Evolutionary conservation across 2,113 vertebrate genomes (phyloP).

Genomic region (Cheirogaleus medius): DNA sequence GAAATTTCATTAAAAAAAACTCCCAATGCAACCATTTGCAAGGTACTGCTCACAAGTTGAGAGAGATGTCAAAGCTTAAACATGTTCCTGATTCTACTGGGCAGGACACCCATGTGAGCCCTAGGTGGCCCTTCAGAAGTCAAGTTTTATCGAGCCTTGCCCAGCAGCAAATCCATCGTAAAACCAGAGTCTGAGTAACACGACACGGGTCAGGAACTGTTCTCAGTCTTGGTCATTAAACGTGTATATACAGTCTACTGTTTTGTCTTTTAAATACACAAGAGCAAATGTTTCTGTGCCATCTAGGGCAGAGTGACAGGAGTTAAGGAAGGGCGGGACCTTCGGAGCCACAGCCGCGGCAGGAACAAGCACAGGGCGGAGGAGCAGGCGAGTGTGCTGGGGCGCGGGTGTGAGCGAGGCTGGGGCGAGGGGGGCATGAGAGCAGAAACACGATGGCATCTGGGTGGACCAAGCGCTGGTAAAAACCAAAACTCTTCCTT

Average conservation of each 20-base stretch:
- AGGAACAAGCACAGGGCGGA: no score
- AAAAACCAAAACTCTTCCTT: not conserved
- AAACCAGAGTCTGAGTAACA: accelerated
- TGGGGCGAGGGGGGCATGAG: accelerated
- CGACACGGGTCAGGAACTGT: accelerated
- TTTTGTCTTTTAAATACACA: not conserved
- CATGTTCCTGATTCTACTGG: not conserved
- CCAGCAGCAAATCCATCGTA: accelerated
- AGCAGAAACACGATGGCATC: accelerated
- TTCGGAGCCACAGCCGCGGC: not conserved
- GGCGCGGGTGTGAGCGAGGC: not conserved
- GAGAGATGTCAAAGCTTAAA: not conserved
- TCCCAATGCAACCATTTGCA: not conserved
- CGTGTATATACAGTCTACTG: accelerated
- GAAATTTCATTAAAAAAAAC: not conserved
- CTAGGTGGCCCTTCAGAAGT: not conserved
- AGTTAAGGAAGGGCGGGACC: not conserved
- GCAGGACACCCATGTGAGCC: not conserved
- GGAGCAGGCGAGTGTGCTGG: accelerated
- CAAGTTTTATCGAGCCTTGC: not conserved
- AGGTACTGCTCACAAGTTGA: not conserved
- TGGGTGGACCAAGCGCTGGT: not conserved
- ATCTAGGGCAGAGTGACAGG: accelerated
- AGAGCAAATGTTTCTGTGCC: not conserved
- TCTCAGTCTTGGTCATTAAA: not conserved